phyloP scores from a whole-genome alignment of 2,113 vertebrate genomes.

The Corythornis cristatus region DNA sequence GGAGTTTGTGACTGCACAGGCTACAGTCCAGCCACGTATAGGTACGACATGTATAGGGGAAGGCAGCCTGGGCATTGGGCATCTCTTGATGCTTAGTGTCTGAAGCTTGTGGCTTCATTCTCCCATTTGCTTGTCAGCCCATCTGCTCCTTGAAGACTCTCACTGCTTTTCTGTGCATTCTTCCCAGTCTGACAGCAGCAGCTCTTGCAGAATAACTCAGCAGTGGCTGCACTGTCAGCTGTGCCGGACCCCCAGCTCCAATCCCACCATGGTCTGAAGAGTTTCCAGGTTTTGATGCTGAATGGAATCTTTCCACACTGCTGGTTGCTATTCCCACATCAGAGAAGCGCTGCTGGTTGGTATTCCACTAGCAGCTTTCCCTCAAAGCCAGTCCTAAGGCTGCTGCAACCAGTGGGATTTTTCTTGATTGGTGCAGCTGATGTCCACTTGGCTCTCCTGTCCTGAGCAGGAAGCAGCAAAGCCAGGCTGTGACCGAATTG shows the following conservation, averaged over 20 bases:
- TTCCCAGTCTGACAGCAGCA: neutral
- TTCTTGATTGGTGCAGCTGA: constrained; percentile 42
- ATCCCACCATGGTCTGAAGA: accelerated
- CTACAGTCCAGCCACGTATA: accelerated
- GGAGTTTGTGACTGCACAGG: neutral
- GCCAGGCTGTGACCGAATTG: constrained; percentile 73
- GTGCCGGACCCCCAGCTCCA: neutral
- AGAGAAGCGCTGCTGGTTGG: neutral
- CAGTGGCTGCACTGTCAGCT: accelerated
- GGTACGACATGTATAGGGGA: accelerated
- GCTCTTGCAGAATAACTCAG: neutral
- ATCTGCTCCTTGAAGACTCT: neutral
- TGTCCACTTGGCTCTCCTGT: constrained; percentile 30
- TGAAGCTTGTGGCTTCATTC: neutral
- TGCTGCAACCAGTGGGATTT: accelerated
- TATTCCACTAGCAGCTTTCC: neutral
- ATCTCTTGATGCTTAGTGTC: neutral
- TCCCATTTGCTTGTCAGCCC: neutral
- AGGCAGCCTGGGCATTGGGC: neutral
- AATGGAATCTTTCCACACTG: neutral
- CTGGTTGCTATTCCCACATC: neutral
- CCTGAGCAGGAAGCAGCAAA: constrained; percentile 77
- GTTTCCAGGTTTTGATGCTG: accelerated
- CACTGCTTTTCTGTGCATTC: neutral
- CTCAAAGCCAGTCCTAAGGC: neutral